phyloP scores from a whole-genome alignment of 2,888 invertebrate species.

The Epirrita christyi region DNA sequence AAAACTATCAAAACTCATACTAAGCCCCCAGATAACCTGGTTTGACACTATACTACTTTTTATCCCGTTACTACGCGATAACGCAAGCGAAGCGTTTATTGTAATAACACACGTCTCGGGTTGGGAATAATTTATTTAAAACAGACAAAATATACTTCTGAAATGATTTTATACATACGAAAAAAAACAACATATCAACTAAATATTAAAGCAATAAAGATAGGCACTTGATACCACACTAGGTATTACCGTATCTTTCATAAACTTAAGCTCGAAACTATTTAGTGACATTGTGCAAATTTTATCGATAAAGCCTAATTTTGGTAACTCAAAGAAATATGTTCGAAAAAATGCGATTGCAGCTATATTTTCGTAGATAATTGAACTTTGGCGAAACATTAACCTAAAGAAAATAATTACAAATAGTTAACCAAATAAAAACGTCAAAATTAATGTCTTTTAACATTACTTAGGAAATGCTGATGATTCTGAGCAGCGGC shows the following conservation, averaged over 20 bases:
- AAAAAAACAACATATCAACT: conserved; percentile 26
- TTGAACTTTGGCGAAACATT: conserved; percentile 71
- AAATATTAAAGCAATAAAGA: conserved; percentile 31
- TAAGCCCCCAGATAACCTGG: too few relatives aligned
- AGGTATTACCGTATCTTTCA: conserved; percentile 17
- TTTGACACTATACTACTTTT: too few relatives aligned
- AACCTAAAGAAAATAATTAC: conserved; percentile 68
- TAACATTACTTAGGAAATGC: conserved; percentile 40
- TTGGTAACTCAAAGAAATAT: conserved; percentile 60
- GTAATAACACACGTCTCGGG: conserved; percentile 4
- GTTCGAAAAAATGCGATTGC: conserved; percentile 40
- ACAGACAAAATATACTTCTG: conserved; percentile 36
- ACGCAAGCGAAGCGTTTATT: background rate
- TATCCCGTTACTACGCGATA: too few relatives aligned
- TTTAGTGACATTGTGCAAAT: conserved; percentile 56
- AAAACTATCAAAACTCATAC: too few relatives aligned
- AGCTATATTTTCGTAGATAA: conserved; percentile 33
- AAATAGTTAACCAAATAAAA: conserved; percentile 75
- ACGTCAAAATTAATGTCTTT: conserved; percentile 75
- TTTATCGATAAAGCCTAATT: conserved; percentile 57
- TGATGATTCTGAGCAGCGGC: too few relatives aligned
- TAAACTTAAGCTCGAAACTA: conserved; percentile 30
- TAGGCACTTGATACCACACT: conserved; percentile 20
- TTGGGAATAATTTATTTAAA: conserved; percentile 38
- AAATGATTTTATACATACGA: conserved; percentile 32